These are phyloP conservation scores for Perca flavescens DNA, from an alignment of 2,113 vertebrate species.

Conservation along the genomic window DNA sequence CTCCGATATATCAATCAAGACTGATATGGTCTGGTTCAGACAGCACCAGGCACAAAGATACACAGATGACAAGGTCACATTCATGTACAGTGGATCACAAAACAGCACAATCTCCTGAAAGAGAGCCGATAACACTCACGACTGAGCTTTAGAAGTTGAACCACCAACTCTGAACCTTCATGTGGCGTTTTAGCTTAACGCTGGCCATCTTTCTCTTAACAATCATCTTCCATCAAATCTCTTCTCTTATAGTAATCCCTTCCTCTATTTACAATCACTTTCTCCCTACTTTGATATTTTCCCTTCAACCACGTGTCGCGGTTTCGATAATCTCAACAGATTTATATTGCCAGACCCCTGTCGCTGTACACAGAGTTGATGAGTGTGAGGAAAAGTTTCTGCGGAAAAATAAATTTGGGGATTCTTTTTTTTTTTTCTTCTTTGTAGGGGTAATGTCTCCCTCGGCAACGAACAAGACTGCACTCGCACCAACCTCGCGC, in stretches of 20 bases:
- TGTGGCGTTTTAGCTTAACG: slow-evolving; percentile 33
- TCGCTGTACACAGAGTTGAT: slow-evolving; percentile 60
- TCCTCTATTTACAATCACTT: slow-evolving; percentile 78
- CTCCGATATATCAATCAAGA: slow-evolving; percentile 14
- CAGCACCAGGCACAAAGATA: slow-evolving; percentile 61
- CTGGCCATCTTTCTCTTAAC: slow-evolving; percentile 63
- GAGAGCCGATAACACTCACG: slow-evolving; percentile 34
- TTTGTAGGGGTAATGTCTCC: slow-evolving; percentile 22
- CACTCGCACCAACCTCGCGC: slow-evolving; percentile 72
- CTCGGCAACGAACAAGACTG: slow-evolving; percentile 61
- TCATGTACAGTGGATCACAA: slow-evolving; percentile 66
- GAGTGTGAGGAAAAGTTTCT: slow-evolving; percentile 51
- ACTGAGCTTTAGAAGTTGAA: slow-evolving; percentile 40
- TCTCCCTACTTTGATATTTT: slow-evolving; percentile 47
- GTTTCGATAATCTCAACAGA: slow-evolving; percentile 70
- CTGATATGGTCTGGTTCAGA: slow-evolving; percentile 62
- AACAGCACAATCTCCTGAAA: slow-evolving; percentile 52
- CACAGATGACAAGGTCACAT: slow-evolving; percentile 66
- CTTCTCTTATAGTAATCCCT: slow-evolving; percentile 58
- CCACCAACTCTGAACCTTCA: slow-evolving; percentile 20
- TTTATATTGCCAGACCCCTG: slow-evolving; percentile 59
- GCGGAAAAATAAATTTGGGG: slow-evolving; percentile 54
- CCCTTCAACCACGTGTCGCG: slow-evolving; percentile 42
- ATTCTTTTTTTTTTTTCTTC: slow-evolving; percentile 27
- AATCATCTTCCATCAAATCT: slow-evolving; percentile 75